These are phyloP conservation scores for Corapipo altera DNA, from an alignment of 2,113 vertebrate species.

Conservation along the genomic window DNA sequence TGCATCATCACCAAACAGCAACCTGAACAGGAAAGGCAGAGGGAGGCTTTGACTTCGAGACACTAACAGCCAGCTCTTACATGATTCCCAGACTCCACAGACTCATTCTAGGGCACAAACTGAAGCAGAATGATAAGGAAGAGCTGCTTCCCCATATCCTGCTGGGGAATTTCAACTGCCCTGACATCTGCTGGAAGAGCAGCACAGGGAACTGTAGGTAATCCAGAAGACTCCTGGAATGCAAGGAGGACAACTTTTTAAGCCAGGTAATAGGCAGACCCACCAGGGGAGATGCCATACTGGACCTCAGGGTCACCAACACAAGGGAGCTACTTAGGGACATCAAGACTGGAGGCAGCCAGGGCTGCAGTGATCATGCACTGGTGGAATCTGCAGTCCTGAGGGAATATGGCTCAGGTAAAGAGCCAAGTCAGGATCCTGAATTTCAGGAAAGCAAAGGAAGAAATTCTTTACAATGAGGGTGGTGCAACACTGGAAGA, in stretches of 20 bases:
- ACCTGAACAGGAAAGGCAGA: neutral
- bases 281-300: neutral
- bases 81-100: neutral
- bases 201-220: neutral
- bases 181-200: neutral
- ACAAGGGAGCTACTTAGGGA: neutral
- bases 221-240: neutral
- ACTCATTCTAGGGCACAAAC: fast-evolving
- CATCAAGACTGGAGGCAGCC: neutral
- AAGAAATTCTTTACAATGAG: neutral
- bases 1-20: neutral
- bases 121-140: neutral
- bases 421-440: neutral
- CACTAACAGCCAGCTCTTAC: neutral
- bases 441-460: neutral
- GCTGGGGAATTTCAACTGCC: neutral
- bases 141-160: neutral
- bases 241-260: neutral
- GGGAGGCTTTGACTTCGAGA: neutral
- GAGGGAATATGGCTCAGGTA: neutral
- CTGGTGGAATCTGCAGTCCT: neutral
- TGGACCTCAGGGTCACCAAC: neutral
- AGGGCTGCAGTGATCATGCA: neutral
- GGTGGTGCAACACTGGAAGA: neutral
- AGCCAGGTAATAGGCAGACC: neutral